Conservation (phyloP, 2,797 vertebrate genomes). For the Sebastes trivittatus region DNA sequence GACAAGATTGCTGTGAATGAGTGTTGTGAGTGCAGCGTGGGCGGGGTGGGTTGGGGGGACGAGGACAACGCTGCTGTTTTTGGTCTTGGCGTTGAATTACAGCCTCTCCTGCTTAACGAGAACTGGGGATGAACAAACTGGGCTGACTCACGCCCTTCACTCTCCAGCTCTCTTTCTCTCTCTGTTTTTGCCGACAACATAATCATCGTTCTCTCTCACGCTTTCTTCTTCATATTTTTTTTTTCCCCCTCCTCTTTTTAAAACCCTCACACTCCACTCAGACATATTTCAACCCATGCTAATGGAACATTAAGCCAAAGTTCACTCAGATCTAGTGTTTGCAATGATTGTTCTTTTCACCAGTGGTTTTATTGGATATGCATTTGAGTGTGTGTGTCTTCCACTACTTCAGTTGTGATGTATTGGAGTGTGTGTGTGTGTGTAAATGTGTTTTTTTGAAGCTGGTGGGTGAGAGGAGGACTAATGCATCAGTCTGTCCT, state of each 20-base stretch:
- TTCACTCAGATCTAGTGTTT: constrained; percentile 56
- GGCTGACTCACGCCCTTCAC: constrained; percentile 37
- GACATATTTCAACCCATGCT: constrained; percentile 48
- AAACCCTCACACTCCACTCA: constrained; percentile 42
- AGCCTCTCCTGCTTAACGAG: constrained; percentile 43
- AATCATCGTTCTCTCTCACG: constrained; percentile 28
- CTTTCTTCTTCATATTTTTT: constrained; percentile 19
- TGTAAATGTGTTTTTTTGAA: constrained; percentile 32
- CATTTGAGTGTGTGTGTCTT: constrained; percentile 36
- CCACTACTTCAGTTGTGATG: constrained; percentile 12
- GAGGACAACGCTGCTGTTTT: constrained; percentile 21
- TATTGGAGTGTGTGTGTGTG: constrained; percentile 27
- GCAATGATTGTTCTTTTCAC: constrained; percentile 47
- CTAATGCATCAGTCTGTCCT: constrained; percentile 68
- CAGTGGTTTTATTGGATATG: constrained; percentile 40
- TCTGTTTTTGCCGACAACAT: constrained; percentile 12
- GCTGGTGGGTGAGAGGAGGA: constrained; percentile 60
- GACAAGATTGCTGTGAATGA: constrained; percentile 37
- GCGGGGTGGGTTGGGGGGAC: too few relatives aligned
- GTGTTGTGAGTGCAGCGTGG: constrained; percentile 1
- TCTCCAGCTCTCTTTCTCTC: background rate
- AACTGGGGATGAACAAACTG: constrained; percentile 13
- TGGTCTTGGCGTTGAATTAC: constrained; percentile 3
- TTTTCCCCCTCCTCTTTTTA: background rate
- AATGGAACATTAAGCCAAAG: constrained; percentile 73